Conservation (phyloP, 2,113 vertebrate species). For the Triplophysa tibetana region DNA sequence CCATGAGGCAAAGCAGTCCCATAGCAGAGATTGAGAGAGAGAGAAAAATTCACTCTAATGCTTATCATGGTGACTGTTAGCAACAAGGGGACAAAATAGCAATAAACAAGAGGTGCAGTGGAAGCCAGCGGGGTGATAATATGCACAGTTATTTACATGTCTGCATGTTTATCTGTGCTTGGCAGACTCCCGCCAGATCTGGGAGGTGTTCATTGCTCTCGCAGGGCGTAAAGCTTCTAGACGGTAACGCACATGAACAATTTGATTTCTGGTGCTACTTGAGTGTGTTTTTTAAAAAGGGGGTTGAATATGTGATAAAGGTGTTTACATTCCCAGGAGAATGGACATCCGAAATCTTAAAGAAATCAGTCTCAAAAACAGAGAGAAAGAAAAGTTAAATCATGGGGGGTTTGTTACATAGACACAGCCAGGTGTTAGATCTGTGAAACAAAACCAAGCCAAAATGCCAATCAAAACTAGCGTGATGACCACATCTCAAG, state of each 20-base stretch:
- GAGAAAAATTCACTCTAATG: constrained; percentile 27
- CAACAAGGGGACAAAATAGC: constrained; percentile 42
- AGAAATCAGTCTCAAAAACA: constrained; percentile 19
- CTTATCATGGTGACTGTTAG: constrained; percentile 36
- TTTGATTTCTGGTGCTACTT: constrained; percentile 4
- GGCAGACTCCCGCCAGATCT: constrained; percentile 41
- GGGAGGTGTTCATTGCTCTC: constrained; percentile 19
- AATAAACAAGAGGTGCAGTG: constrained; percentile 31
- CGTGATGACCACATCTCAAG: too few species aligned
- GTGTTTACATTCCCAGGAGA: constrained; percentile 17
- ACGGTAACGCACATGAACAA: not conserved
- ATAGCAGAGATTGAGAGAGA: not conserved
- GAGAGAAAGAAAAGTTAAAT: not conserved
- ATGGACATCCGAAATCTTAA: not conserved
- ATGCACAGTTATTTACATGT: constrained; percentile 42
- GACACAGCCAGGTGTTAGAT: not conserved
- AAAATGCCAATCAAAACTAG: too few species aligned
- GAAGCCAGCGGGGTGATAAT: constrained; percentile 37
- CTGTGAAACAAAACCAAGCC: too few species aligned
- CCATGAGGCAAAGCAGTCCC: constrained; percentile 12
- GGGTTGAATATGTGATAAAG: constrained; percentile 32
- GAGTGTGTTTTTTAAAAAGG: constrained; percentile 32
- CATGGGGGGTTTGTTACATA: not conserved
- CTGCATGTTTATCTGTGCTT: constrained; percentile 49
- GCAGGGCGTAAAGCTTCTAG: constrained; percentile 15